Base-by-base conservation (phyloP, 2,888 invertebrate species). In the Iselma pallidipennis region DNA sequence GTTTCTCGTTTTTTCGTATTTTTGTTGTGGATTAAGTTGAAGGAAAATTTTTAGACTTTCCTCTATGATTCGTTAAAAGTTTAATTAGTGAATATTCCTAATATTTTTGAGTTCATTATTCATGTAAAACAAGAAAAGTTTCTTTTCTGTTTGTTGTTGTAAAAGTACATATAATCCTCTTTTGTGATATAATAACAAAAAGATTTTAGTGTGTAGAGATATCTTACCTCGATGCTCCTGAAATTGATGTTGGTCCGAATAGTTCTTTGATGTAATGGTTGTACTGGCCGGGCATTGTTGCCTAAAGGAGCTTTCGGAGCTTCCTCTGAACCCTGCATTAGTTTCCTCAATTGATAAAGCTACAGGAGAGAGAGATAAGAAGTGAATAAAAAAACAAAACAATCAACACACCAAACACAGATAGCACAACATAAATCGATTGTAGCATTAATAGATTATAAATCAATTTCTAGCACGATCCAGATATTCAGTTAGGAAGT, bases 211-310 rank as follows among this genome's bases (percentile, higher is more conserved):
- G n/a, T n/a, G n/a, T 33, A 14, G n/a, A 5, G 33, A n/a, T n/a
- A 14, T 65, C 75, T 71, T 68, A 78, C 78, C 71, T 76, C 76
- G 61, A 76, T 74, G 80, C 89, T 91, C 82, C 88, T 91, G 84
- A 97, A 96, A 85, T 98, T 96, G 82, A 98, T 98, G 82, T 98
- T 98, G 73, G 98, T 98, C 78, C 98, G 88, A 78, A 98, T 91
- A 59, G 96, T 94, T 79, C 98, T 88, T 80, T 96, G 94, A 82
- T 98, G 93, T 57, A 97, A 86, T 28, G 91, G 90, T 83, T 96
- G 95, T 57, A 94, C 87, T n/a, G 98, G 97, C 68, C 98, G 87
- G 67, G 94, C 94, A 83, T 98, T 97, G 86, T 95, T 95, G 65
- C 94, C 95, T 80, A 98, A 86, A 19, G 95, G 94, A 26, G 95